A percentile compares a stretch with the other conserved stretches of the same genome.
Evolutionary conservation across 2,888 invertebrate species (phyloP).

Genomic region (Mesorhabditis belari): DNA sequence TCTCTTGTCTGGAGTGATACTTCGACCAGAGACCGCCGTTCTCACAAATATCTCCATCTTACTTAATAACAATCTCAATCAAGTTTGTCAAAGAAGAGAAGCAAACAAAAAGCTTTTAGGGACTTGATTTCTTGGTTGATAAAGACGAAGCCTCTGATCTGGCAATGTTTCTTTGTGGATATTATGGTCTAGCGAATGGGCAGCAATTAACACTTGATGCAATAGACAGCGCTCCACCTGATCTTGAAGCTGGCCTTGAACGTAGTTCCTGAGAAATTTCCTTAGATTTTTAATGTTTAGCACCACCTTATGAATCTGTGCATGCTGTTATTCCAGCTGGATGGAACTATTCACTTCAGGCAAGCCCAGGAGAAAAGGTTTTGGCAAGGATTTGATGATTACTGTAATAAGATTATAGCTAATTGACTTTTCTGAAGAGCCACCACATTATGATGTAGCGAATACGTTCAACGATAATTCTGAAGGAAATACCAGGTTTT

Average conservation of each 20-base stretch:
- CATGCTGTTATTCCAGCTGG: constrained; percentile 44
- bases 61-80: constrained; percentile 34
- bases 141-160: constrained; percentile 56
- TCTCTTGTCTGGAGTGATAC: constrained; percentile 25
- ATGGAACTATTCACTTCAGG: constrained; percentile 41
- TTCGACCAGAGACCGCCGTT: constrained; percentile 30
- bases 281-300: constrained; percentile 9
- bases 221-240: constrained; percentile 16
- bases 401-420: constrained; percentile 1
- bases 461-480: constrained; percentile 18
- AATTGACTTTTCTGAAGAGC: constrained; percentile 52
- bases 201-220: constrained; percentile 17
- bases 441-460: constrained; percentile 45
- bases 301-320: constrained; percentile 40
- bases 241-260: constrained; percentile 4
- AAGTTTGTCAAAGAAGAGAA: constrained; percentile 11
- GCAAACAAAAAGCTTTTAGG: constrained; percentile 3
- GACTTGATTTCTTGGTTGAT: constrained; percentile 53
- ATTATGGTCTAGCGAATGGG: constrained; percentile 15
- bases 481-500: not conserved
- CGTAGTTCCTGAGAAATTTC: not conserved
- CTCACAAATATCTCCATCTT: constrained; percentile 27
- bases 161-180: constrained; percentile 51
- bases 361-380: constrained; percentile 18
- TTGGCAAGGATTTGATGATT: not conserved